Evolutionary conservation across 2,113 vertebrate species (phyloP).

Genomic region (Megaceryle maxima): DNA sequence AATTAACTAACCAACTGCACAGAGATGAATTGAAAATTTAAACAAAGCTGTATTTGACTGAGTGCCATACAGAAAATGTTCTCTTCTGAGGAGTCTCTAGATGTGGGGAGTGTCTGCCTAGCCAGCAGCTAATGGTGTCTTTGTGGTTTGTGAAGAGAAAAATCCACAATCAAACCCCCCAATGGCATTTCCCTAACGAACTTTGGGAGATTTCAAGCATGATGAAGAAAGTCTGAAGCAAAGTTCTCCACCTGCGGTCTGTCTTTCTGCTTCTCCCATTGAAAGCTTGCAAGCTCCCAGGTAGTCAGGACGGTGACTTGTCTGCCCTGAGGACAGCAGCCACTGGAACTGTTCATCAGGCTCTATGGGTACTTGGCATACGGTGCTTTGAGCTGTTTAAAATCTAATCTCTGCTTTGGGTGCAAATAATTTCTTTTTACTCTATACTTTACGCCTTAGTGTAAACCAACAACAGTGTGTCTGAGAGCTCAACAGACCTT

Average conservation of each 20-base stretch:
- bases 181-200: background rate
- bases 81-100: background rate
- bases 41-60: background rate
- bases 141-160: background rate
- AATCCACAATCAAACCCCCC: rapidly evolving
- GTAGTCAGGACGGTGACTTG: background rate
- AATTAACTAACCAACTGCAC: background rate
- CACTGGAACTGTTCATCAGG: background rate
- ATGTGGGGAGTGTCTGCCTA: background rate
- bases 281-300: background rate
- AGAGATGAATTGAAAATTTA: background rate
- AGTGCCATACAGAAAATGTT: background rate
- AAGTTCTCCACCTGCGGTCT: background rate
- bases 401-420: background rate
- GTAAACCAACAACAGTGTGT: background rate
- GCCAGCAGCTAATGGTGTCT: background rate
- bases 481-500: background rate
- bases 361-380: background rate
- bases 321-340: background rate
- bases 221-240: background rate
- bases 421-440: background rate
- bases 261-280: background rate
- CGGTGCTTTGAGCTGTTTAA: background rate
- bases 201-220: background rate
- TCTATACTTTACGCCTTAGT: background rate